A percentile compares a stretch with the other conserved stretches of the same genome.
These are phyloP conservation scores for Smittia sp. DNA, from an alignment of 2,888 invertebrate species.

Conservation along the genomic window DNA sequence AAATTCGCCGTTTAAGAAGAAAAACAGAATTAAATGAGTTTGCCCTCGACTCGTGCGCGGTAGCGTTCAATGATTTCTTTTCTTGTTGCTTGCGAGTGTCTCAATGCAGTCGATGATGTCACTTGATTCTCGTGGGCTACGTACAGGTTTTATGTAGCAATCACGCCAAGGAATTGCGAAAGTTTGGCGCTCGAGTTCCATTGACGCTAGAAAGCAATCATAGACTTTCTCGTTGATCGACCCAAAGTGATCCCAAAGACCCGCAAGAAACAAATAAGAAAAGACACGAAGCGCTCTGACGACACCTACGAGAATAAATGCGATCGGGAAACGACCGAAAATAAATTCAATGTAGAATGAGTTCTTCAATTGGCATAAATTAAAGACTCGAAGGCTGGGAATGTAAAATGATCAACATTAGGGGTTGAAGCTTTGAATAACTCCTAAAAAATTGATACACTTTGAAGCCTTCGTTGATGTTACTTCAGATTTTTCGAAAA, in stretches of 20 bases:
- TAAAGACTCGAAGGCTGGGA: neutral
- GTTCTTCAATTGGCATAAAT: constrained; percentile 36
- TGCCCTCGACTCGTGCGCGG: neutral
- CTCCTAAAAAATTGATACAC: too few relatives aligned
- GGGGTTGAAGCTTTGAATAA: too few relatives aligned
- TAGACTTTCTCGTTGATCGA: too few relatives aligned
- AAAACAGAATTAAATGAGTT: neutral
- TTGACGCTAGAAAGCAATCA: too few relatives aligned
- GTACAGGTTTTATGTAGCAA: too few relatives aligned
- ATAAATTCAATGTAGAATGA: neutral
- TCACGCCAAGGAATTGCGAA: too few relatives aligned
- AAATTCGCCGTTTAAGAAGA: neutral
- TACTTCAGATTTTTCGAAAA: too few relatives aligned
- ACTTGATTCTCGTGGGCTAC: neutral
- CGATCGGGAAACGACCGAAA: constrained; percentile 23
- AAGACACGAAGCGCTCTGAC: neutral
- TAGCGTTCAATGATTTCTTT: constrained; percentile 3
- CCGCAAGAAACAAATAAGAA: neutral
- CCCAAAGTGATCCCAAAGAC: neutral
- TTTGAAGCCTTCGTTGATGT: neutral
- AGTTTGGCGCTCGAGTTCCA: too few relatives aligned
- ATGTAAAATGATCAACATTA: neutral
- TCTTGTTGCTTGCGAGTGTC: neutral
- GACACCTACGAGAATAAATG: constrained; percentile 2
- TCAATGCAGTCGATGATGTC: neutral